Percentiles rank a stretch among this genome's conserved stretches.
Conservation (phyloP, 2,113 vertebrate genomes). For the Formicarius rufipectus region DNA sequence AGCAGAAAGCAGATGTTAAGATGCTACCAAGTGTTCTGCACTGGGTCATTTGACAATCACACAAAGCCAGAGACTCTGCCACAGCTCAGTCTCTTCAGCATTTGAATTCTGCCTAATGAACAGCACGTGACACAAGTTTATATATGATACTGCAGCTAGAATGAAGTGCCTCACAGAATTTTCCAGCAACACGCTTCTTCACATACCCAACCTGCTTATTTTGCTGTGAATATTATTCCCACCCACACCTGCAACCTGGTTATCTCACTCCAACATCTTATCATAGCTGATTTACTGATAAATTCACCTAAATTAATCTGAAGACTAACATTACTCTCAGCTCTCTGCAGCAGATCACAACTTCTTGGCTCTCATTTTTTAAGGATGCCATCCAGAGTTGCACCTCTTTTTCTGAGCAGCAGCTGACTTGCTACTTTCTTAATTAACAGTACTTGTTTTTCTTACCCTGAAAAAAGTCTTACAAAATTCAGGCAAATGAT, state of each 20-base stretch:
- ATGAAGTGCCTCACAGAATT: neutral
- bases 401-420: neutral
- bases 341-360: neutral
- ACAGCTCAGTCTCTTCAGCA: neutral
- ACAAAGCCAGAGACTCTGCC: neutral
- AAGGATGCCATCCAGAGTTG: neutral
- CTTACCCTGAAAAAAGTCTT: neutral
- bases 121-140: neutral
- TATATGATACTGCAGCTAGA: neutral
- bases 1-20: neutral
- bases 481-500: neutral
- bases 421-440: neutral
- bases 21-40: neutral
- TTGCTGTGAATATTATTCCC: neutral
- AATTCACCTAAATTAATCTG: conserved; percentile 17
- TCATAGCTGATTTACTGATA: neutral
- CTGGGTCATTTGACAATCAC: neutral
- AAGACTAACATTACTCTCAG: neutral
- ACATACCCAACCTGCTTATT: neutral
- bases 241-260: conserved; percentile 14
- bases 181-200: neutral
- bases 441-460: neutral
- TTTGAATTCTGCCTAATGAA: neutral
- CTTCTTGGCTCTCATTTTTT: neutral
- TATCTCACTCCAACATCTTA: neutral